Percentiles rank a stretch among this genome's conserved stretches.
Evolutionary conservation across 2,888 invertebrate genomes (phyloP).

Genomic region (Meghimatium bilineatum): DNA sequence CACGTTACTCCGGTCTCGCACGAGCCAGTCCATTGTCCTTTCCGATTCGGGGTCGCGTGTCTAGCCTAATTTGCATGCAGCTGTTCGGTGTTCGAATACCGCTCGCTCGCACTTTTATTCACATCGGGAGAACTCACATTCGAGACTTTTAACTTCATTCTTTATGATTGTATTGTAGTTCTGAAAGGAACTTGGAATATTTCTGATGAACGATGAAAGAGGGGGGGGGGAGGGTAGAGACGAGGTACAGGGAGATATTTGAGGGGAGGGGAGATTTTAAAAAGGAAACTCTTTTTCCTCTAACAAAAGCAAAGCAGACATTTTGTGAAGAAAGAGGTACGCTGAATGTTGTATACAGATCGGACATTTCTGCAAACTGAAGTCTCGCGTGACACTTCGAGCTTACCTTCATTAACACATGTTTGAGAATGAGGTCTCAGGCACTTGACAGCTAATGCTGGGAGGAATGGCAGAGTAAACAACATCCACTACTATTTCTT

Average conservation of each 20-base stretch:
- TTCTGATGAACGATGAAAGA: too few relatives aligned
- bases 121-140: neutral
- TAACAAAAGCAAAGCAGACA: slow-evolving; percentile 1
- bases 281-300: neutral
- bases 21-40: slow-evolving; percentile 36
- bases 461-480: too few relatives aligned
- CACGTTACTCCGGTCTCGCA: slow-evolving; percentile 28
- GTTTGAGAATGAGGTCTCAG: neutral
- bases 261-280: neutral
- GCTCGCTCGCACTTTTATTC: slow-evolving; percentile 19
- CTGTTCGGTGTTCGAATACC: slow-evolving; percentile 29
- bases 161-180: slow-evolving; percentile 15
- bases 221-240: neutral
- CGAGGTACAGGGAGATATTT: neutral
- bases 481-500: too few relatives aligned
- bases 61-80: slow-evolving; percentile 43
- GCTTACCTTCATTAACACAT: neutral
- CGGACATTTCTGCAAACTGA: neutral
- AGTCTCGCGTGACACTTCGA: neutral
- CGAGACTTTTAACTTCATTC: neutral
- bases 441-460: too few relatives aligned
- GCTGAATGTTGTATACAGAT: neutral
- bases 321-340: neutral
- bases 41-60: slow-evolving; percentile 32
- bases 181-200: too few relatives aligned